Base-by-base conservation (phyloP, 35 echinoderm and acorn worm genomes). In the Apostichopus parvimensis region DNA sequence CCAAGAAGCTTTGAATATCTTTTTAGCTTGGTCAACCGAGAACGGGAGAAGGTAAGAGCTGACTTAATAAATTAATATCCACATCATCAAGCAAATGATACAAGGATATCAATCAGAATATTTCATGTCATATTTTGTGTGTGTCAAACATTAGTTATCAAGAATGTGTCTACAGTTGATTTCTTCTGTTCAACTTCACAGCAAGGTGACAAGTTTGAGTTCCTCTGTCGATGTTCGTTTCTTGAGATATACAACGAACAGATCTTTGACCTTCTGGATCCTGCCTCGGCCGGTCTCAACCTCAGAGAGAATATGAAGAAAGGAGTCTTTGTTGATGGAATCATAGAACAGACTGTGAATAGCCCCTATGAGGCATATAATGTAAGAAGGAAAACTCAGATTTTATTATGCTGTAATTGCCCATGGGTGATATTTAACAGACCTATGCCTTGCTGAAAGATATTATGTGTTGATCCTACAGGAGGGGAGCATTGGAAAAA, bases 1-100 rank as follows among this genome's bases (percentile, higher is more conserved):
- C 97, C 97, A 53, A 79, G 97, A 18, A 98, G 97, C 78, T 96
- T 98, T 94, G 97, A 98, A 23, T 98, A 98, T 45, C 79, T 98
- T 20, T 98, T 98, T 82, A 96, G 65, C 79, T 78, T 98, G n/a
- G 93, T 98, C 54, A 94, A 95, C 90, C 80, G 97, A 26, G 94
- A 98, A 53, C 87, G 94, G 34, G 97, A 98, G 76, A 98, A 88
- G 93, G 94, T 96, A 91, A 52, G 26, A 45, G 9, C 28, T 61
- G 34, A 45, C 2, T 45, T 3, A 45, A 45, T 45, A 45, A 45
- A 45, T 45, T 45, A 45, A 45, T 45, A 45, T 45, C 34, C 34
- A 45, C 34, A 45, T 45, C 28, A 34, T 34, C 34, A 45, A 45
- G 34, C 0, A 45, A 45, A 45, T 45, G 34, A 45, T 45, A 45